phyloP scores from a whole-genome alignment of 2,888 invertebrate genomes.

The Eristalis arbustorum region DNA sequence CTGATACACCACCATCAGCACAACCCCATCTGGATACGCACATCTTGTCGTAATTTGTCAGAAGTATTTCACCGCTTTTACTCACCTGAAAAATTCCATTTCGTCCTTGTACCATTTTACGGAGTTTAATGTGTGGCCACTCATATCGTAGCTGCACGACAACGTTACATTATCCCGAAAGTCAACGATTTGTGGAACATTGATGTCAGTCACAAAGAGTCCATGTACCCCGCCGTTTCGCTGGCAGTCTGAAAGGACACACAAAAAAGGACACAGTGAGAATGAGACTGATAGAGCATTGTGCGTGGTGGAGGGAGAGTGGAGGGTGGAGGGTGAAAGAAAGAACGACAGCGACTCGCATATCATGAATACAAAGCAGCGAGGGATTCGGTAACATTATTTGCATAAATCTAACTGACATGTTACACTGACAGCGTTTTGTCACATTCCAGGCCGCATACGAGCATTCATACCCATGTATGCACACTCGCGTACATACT shows the following conservation, averaged over 20 bases:
- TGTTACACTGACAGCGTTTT: conserved; percentile 67
- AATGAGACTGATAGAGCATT: background rate
- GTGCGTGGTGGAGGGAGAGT: background rate
- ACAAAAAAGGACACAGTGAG: conserved; percentile 6
- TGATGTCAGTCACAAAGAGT: conserved; percentile 80
- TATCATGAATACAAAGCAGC: conserved; percentile 66
- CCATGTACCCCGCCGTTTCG: conserved; percentile 71
- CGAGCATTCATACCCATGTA: background rate
- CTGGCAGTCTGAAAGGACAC: conserved; percentile 74
- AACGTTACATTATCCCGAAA: conserved; percentile 81
- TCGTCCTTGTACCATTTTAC: conserved; percentile 82
- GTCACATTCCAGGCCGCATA: conserved; percentile 50
- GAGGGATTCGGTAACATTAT: conserved; percentile 64
- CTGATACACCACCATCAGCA: conserved; percentile 5
- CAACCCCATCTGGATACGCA: conserved; percentile 10
- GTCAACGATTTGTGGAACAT: conserved; percentile 81
- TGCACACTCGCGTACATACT: background rate
- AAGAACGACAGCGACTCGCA: conserved; percentile 10
- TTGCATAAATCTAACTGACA: conserved; percentile 71
- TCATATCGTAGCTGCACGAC: conserved; percentile 81
- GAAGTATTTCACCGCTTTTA: conserved; percentile 43
- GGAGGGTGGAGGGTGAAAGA: conserved; percentile 6
- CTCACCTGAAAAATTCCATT: conserved; percentile 81
- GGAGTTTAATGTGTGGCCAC: conserved; percentile 81
- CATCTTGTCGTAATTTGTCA: conserved; percentile 48